A percentile compares a stretch with the other conserved stretches of the same genome.
These are phyloP conservation scores for Arctopsyche grandis DNA, from an alignment of 1,140 invertebrate species.

Conservation along the genomic window DNA sequence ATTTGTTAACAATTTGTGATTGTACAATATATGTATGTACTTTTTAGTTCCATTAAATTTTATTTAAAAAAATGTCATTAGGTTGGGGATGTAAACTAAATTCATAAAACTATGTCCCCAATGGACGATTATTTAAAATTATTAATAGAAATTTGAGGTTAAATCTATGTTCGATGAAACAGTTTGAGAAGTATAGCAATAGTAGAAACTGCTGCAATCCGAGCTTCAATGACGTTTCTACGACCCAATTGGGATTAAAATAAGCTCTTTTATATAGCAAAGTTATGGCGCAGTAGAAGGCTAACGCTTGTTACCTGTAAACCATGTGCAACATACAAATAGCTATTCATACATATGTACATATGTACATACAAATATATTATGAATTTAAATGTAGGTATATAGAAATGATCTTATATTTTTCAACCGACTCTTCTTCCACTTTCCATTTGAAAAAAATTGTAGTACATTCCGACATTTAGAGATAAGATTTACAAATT, in stretches of 20 bases:
- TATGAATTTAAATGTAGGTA: background rate
- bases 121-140: too few species aligned
- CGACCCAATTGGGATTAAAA: slow-evolving; percentile 35
- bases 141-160: too few species aligned
- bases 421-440: too few species aligned
- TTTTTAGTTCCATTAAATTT: too few species aligned
- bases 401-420: background rate
- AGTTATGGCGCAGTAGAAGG: slow-evolving; percentile 1
- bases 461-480: too few species aligned
- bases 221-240: slow-evolving; percentile 31
- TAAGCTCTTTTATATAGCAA: slow-evolving; percentile 36
- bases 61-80: too few species aligned
- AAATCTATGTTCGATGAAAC: background rate
- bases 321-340: background rate
- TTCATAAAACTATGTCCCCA: too few species aligned
- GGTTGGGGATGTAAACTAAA: too few species aligned
- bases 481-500: too few species aligned
- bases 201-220: slow-evolving; percentile 1
- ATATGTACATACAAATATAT: background rate
- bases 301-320: background rate
- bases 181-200: background rate
- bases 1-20: too few species aligned
- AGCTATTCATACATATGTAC: background rate
- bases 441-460: too few species aligned
- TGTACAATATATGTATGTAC: too few species aligned